phyloP scores from a whole-genome alignment of 2,888 invertebrate genomes.

The Eubasilissa splendida region DNA sequence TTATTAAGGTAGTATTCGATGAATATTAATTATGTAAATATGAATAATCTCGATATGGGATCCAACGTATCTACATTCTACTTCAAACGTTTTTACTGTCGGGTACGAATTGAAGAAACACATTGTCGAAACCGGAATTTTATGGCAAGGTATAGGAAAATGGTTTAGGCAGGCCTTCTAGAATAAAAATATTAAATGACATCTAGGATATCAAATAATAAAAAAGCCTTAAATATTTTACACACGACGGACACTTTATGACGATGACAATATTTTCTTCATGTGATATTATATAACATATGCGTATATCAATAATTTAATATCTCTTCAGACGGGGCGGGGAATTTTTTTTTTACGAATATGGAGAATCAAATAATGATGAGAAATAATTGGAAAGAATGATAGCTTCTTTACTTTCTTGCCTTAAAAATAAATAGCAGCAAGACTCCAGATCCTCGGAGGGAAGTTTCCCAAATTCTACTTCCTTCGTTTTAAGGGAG shows the following conservation, averaged over 20 bases:
- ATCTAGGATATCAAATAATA: background rate
- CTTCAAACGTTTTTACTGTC: background rate
- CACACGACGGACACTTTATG: conserved; percentile 6
- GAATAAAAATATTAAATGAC: conserved; percentile 25
- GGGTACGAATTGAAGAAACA: conserved; percentile 7
- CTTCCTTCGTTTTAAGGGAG: background rate
- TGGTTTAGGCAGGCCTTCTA: background rate
- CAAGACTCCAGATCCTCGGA: background rate
- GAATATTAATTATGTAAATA: background rate
- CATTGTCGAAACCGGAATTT: conserved; percentile 26
- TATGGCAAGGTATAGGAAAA: conserved; percentile 20
- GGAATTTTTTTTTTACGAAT: background rate
- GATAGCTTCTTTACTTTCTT: background rate
- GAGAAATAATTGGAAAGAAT: background rate
- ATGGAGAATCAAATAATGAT: background rate
- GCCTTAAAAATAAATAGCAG: background rate
- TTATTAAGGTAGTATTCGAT: conserved; percentile 2
- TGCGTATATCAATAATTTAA: background rate
- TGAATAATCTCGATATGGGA: background rate
- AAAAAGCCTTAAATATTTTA: conserved; percentile 19
- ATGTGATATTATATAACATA: background rate
- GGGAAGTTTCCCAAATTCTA: background rate
- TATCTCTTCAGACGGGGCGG: background rate
- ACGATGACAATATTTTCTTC: background rate
- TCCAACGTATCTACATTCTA: background rate